A percentile compares a stretch with the other conserved stretches of the same genome.
Conservation (phyloP, 2,888 invertebrate genomes). For the Anarsia innoxiella region DNA sequence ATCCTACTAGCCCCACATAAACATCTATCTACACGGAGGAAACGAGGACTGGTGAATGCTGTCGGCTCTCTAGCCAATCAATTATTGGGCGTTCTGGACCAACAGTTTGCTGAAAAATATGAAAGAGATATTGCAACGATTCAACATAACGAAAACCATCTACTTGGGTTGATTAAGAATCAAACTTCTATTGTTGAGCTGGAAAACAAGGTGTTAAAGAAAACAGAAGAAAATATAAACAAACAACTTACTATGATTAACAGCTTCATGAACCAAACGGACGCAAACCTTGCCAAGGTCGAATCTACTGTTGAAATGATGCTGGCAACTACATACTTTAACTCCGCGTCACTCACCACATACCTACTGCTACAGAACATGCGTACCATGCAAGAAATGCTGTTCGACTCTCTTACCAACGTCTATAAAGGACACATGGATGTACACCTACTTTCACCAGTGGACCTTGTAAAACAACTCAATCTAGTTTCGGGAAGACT, state of each 20-base stretch:
- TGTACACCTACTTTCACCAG: too few species aligned
- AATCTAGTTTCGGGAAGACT: too few species aligned
- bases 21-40: conserved; percentile 14
- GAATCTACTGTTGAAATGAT: background rate
- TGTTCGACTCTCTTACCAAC: conserved; percentile 19
- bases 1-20: conserved; percentile 11
- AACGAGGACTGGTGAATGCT: too few species aligned
- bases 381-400: conserved; percentile 16
- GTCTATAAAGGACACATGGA: too few species aligned
- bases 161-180: too few species aligned
- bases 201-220: conserved; percentile 13
- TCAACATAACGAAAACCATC: too few species aligned
- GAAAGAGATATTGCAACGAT: too few species aligned
- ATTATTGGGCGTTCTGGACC: too few species aligned
- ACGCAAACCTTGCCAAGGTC: conserved; percentile 3
- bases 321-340: conserved; percentile 12
- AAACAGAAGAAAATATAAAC: conserved; percentile 1
- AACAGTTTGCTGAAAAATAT: too few species aligned
- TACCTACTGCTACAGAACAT: conserved; percentile 11
- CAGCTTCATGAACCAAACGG: conserved; percentile 9
- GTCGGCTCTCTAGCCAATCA: too few species aligned
- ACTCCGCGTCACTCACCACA: conserved; percentile 11
- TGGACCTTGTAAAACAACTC: too few species aligned
- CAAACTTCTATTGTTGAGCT: too few species aligned
- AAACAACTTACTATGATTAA: conserved; percentile 7